Evolutionary conservation across 2,888 invertebrate genomes (phyloP), one percentile per base, ranked within the genome.

Genomic region (Phortica magna): DNA sequence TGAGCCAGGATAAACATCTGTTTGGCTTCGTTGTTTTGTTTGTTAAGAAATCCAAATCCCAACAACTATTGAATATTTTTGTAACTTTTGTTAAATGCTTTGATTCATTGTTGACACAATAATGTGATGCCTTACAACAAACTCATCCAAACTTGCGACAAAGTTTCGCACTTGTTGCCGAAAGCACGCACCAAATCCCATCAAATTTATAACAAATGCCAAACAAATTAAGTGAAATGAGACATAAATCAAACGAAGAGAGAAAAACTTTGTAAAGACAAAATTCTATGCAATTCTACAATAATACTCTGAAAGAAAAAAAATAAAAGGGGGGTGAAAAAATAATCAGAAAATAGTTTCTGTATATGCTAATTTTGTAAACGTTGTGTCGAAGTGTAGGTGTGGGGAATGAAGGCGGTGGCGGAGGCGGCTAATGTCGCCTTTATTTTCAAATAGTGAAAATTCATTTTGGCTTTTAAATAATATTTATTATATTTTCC

Each of bases 181-280:
- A 31, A 65, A 65, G 4, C 9, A 14, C 31, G 14, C 31, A 14
- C 10, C 10, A 65, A 65, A 65, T 41, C 65, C 14, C n/a, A 65
- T 31, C 10, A 65, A 31, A 65, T 65, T 65, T 65, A 39, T 65
- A 65, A 65, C 65, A 39, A 39, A 39, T 39, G 41, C 65, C 41
- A 41, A 31, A 65, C 31, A 39, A 65, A 39, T 65, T 65, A 65
- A 65, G 14, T 65, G 22, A 65, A 65, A 41, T 41, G 10, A 41
- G 7, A 14, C 65, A 39, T 65, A 65, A 65, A 65, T 65, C 65
- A 65, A 10, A 31, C 61, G 10, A 22, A 61, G 31, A 2, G 31
- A 2, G 12, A 55, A 7, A 55, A 55, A 55, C 17, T 55, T 55
- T 55, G 17, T 55, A 12, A 55, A 17, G 0, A 17, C 1, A 19